These are phyloP conservation scores for Dioctria rufipes DNA, from an alignment of 2,888 invertebrate species.

Conservation along the genomic window DNA sequence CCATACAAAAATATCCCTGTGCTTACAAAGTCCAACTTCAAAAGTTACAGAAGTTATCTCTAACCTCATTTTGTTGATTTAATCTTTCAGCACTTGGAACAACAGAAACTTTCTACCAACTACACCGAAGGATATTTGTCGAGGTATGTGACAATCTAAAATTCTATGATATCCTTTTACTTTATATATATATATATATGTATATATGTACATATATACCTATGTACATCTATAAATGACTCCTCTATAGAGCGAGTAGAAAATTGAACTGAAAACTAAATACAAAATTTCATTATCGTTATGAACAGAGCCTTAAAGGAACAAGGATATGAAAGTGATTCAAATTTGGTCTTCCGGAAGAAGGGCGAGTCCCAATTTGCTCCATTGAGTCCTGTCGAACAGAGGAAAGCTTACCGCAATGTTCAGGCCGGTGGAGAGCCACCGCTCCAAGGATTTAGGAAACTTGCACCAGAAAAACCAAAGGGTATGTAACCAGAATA, in stretches of 20 bases:
- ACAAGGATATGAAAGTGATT: constrained; percentile 93
- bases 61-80: constrained; percentile 55
- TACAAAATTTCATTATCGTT: constrained; percentile 37
- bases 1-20: constrained; percentile 13
- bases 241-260: neutral
- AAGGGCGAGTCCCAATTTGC: constrained; percentile 79
- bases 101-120: constrained; percentile 78
- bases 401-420: constrained; percentile 87
- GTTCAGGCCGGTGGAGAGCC: constrained; percentile 96
- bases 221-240: neutral
- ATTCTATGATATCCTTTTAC: constrained; percentile 16
- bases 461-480: constrained; percentile 88
- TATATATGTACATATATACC: neutral
- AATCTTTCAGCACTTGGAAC: constrained; percentile 78
- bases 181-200: neutral
- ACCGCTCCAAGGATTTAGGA: constrained; percentile 91
- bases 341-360: constrained; percentile 87
- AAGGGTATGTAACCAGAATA: constrained; percentile 75
- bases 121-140: constrained; percentile 85
- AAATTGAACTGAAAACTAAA: constrained; percentile 19
- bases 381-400: constrained; percentile 84
- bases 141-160: constrained; percentile 73
- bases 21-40: constrained; percentile 15
- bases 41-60: constrained; percentile 56
- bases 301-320: constrained; percentile 84